Percentiles rank a stretch among this genome's conserved stretches.
phyloP scores from a whole-genome alignment of 2,113 vertebrate species.

The Brachyhypopomus occidentalis region DNA sequence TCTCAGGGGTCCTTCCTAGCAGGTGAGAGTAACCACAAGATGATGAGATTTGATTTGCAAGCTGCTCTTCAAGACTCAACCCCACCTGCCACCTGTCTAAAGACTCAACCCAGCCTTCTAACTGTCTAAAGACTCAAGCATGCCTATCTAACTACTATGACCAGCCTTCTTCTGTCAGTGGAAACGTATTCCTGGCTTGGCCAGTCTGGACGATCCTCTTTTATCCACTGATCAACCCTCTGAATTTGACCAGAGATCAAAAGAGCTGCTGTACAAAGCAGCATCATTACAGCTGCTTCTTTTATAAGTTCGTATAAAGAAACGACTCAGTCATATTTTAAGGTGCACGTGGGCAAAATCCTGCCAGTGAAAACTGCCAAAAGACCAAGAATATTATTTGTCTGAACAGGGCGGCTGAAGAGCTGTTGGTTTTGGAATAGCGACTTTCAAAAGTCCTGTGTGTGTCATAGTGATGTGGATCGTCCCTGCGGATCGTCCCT shows the following conservation, averaged over 20 bases:
- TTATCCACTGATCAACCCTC: background rate
- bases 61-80: too few species aligned
- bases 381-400: slow-evolving; percentile 51
- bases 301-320: slow-evolving; percentile 38
- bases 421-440: slow-evolving; percentile 46
- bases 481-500: too few species aligned
- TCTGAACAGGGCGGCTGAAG: slow-evolving; percentile 32
- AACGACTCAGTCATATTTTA: slow-evolving; percentile 46
- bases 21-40: slow-evolving; percentile 11
- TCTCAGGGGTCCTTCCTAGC: slow-evolving; percentile 7
- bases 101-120: too few species aligned
- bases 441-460: background rate
- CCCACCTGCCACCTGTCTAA: too few species aligned
- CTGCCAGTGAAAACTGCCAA: slow-evolving; percentile 51
- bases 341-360: slow-evolving; percentile 23
- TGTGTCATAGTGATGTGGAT: too few species aligned
- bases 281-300: slow-evolving; percentile 17
- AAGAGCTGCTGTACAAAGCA: slow-evolving; percentile 20
- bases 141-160: too few species aligned
- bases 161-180: background rate
- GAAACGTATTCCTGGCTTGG: slow-evolving; percentile 4
- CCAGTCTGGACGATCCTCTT: slow-evolving; percentile 6
- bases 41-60: too few species aligned
- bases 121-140: too few species aligned
- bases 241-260: slow-evolving; percentile 20